Percentiles rank a stretch among this genome's conserved stretches.
Evolutionary conservation across 2,113 vertebrate species (phyloP).

Genomic region (Casuarius casuarius): DNA sequence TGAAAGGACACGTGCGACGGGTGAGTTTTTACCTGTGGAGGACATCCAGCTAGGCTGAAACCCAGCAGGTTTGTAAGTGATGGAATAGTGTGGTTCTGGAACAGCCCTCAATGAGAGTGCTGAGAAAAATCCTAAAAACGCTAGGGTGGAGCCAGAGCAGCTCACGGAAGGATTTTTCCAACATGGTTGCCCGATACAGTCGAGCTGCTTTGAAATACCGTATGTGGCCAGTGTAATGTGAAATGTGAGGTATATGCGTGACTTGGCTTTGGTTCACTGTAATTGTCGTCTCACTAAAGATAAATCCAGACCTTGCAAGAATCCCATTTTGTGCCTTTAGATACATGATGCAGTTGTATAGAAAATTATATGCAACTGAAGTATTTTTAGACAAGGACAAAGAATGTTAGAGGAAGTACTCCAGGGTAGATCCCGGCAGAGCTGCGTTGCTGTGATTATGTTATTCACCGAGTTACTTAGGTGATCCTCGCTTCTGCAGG

Average conservation of each 20-base stretch:
- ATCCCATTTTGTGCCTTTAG: not conserved
- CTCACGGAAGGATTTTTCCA: not conserved
- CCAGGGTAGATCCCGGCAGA: not conserved
- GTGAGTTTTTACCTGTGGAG: not conserved
- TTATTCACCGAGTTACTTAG: slow-evolving; percentile 45
- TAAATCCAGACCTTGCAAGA: not conserved
- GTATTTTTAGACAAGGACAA: not conserved
- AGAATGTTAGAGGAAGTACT: slow-evolving; percentile 7
- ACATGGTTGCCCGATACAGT: not conserved
- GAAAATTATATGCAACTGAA: not conserved
- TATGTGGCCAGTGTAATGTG: rapidly evolving
- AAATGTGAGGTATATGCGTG: not conserved
- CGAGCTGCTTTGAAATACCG: not conserved
- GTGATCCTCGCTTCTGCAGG: slow-evolving; percentile 38
- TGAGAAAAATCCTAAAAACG: too few species aligned
- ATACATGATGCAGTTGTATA: not conserved
- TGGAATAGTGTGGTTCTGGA: not conserved
- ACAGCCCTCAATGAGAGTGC: not conserved
- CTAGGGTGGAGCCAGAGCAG: not conserved
- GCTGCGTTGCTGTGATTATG: not conserved
- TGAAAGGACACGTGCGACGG: not conserved
- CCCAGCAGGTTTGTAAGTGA: not conserved
- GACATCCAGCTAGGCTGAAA: not conserved
- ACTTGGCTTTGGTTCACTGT: not conserved
- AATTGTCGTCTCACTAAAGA: not conserved